These are phyloP conservation scores for Clanis bilineata DNA, from an alignment of 2,888 invertebrate species.

Conservation along the genomic window DNA sequence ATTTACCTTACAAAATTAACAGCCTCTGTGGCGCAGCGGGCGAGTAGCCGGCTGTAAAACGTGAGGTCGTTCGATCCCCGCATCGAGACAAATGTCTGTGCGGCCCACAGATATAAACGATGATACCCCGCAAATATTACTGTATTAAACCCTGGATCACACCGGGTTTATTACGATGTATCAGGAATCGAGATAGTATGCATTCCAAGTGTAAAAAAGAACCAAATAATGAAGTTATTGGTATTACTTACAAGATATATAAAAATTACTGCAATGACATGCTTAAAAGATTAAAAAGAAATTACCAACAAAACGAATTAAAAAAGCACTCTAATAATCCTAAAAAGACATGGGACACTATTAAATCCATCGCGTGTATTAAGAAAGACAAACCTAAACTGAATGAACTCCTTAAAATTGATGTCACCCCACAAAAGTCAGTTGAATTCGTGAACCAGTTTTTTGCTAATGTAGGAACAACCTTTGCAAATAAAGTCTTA, in stretches of 20 bases:
- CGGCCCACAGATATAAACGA: too few species aligned
- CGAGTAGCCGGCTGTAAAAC: too few species aligned
- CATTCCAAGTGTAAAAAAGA: neutral
- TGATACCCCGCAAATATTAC: neutral
- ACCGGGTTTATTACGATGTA: too few species aligned
- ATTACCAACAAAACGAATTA: neutral
- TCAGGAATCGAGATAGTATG: neutral
- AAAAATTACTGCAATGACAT: neutral
- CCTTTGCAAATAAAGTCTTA: neutral
- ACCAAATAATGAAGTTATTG: neutral
- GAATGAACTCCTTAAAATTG: neutral
- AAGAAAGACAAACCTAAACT: neutral
- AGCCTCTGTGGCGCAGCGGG: too few species aligned
- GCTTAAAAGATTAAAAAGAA: neutral
- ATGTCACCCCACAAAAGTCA: neutral
- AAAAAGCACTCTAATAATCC: neutral
- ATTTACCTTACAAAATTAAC: too few species aligned
- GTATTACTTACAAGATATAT: neutral
- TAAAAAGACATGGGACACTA: neutral
- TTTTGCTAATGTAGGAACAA: neutral
- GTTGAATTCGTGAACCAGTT: neutral
- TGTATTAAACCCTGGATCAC: too few species aligned
- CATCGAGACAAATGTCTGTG: too few species aligned
- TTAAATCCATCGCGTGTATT: neutral
- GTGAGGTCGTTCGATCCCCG: too few species aligned